Evolutionary conservation across 37 sponge, comb jelly and placozoan species (phyloP), one percentile per base, ranked within the genome.

Genomic region (Mnemiopsis leidyi): DNA sequence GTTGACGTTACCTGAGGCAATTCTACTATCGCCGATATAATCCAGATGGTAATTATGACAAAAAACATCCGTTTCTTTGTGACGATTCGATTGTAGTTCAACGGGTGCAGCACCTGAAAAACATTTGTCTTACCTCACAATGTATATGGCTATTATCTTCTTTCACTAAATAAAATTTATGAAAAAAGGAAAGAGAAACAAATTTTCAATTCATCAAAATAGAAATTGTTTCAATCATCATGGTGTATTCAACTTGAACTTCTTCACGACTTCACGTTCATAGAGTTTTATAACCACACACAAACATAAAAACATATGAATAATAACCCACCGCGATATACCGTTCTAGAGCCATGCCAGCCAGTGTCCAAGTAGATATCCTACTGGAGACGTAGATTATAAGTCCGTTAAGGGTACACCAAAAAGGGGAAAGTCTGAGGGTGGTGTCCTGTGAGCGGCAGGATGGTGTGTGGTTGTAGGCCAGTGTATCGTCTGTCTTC

Each of bases 331-430:
- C 82, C 2, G 82, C 82, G 21, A 79, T 13, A 31, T 32, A 79
- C 29, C 82, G 2, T 23, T 79, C 82, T 36, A 79, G 37, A 1
- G 82, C 82, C 82, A 79, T 79, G 3, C 82, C 35, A 79, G 37
- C 35, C 1, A 79, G 82, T 13, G 82, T 79, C 82, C 82, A 79
- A 28, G 82, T 79, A 20, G 82, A 79, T 16, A 79, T 79, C 82
- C 37, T 79, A 33, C 82, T 79, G 35, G 82, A 79, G 36, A 35
- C 37, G 82, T 79, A 79, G 13, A 79, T 79, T 9, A 79, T 20
- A 1, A 79, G 23, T 1, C 82, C 82, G 82, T 79, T 79, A 7
- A 79, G 82, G 21, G 36, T 79, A 29, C 82, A 79, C 36, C 26
- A 36, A 31, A 33, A 23, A 1, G 37, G 35, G 82, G 37, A 31